Evolutionary conservation across 2,888 invertebrate genomes (phyloP), one percentile per base, ranked within the genome.

Genomic region (Ischnus inquisitorius): DNA sequence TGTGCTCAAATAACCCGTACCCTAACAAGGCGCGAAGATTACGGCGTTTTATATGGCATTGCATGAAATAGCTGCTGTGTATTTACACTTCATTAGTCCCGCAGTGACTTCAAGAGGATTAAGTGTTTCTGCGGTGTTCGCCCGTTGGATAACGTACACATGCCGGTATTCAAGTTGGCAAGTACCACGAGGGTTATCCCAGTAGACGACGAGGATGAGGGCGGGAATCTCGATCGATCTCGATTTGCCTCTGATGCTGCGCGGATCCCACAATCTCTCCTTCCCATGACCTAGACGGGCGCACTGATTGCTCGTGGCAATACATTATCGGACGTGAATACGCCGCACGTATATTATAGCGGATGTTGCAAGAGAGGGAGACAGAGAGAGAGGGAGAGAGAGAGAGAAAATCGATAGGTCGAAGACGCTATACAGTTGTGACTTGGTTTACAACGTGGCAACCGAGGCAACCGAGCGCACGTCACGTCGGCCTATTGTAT

Each of bases 311-410:
- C 78, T 85, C 79, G 67, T 82, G 82, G 75, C 83, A 84, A 82
- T 87, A 82, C 76, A 85, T 86, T 86, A 87, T 85, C 85, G 82
- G 81, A 82, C 57, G 51, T 85, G 83, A 83, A 82, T 83, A 74
- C 71, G 51, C 57, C 77, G 46, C 43, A 80, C 79, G 82, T 84
- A 83, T 82, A 79, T 84, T 80, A 78, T 34, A 57, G 54, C 10
- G 54, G 68, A 48, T 62, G 68, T 51, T 48, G 68, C 28, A 48
- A 46, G 72, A 64, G 83, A 74, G 68, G 74, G 77, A 69, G 57
- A 10, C 3, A 43, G 43, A 43, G 43, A 6, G 43, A 46, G 46
- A 46, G 46, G 3, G 46, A 46, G 46, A n/a, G 46, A 46, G 54
- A 77, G 62, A 81, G 48, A 41, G 54, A 46, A 10, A 54, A 19